Base-by-base conservation (phyloP, 2,113 vertebrate species). In the Dolichallabes microphthalmus region DNA sequence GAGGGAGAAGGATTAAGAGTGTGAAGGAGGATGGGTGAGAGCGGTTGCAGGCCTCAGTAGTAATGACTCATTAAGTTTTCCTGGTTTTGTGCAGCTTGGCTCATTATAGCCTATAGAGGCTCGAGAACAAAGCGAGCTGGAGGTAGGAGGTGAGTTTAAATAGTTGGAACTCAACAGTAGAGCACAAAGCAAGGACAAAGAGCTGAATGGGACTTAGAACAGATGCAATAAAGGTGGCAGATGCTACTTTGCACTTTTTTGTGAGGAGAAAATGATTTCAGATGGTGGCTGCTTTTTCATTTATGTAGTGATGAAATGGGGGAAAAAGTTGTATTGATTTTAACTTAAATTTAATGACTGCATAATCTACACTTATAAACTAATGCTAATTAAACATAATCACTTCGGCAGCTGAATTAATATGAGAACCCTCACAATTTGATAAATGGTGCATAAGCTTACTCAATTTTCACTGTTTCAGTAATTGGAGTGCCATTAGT, bases 31-130 rank as follows among this genome's bases (percentile, higher is more conserved):
- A 93, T 91, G 92, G 89, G 94, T 95, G 94, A 94, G 96, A 96
- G 95, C 94, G 93, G 96, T 95, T 96, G 94, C 94, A 93, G 94
- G 94, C 94, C 94, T 94, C 92, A 94, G 95, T 94, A 94, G 95
- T 98, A 98, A 98, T 98, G 97, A 98, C 94, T 97, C 95, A 97
- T 97, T 98, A 97, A 98, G 98, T 98, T 98, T 95, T 94, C 92
- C 96, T 94, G 95, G 96, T 98, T 97, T 97, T 98, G 95, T 98
- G 96, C 95, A 94, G 89, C 96, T 96, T 95, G 96, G 96, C 96
- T 98, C 97, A 98, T 98, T 98, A 98, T 95, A 95, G 96, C 93
- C 94, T 96, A 96, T 96, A 97, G 96, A 96, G 97, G 95, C 94
- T 93, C 91, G 92, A 90, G 96, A 95, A 98, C 95, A 97, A 97